Evolutionary conservation across 2,113 vertebrate genomes (phyloP).

Genomic region (Rhinolophus sinicus): DNA sequence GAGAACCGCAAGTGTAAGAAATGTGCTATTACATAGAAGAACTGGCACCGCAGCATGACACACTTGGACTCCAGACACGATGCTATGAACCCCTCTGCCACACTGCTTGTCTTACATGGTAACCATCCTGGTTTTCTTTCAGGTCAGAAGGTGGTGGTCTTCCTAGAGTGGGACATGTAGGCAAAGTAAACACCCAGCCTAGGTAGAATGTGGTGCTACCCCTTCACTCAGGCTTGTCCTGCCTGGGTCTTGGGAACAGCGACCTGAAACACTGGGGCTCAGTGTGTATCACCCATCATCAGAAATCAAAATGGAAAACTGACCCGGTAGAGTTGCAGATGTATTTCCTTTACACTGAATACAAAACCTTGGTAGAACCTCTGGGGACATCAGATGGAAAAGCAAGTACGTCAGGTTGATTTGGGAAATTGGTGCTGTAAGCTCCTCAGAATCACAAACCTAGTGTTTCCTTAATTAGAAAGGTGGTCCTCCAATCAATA

Average conservation of each 20-base stretch:
- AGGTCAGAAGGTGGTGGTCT: background rate
- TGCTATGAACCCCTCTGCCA: background rate
- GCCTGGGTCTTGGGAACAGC: background rate
- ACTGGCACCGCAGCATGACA: too few relatives aligned
- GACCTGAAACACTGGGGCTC: background rate
- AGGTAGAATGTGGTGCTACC: background rate
- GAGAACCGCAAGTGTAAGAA: background rate
- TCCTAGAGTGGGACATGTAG: background rate
- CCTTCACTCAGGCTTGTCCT: background rate
- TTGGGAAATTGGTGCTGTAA: constrained; percentile 72
- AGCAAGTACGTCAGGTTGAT: constrained; percentile 54
- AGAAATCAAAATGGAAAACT: constrained; percentile 47
- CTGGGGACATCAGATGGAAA: constrained; percentile 60
- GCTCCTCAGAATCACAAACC: constrained; percentile 60
- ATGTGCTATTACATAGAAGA: background rate
- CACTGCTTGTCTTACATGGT: background rate
- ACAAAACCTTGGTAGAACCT: constrained; percentile 62
- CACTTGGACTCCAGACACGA: background rate
- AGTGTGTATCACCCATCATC: background rate
- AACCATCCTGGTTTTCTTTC: background rate
- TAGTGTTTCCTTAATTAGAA: constrained; percentile 74
- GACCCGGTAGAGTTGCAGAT: background rate
- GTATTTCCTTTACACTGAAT: constrained; percentile 38
- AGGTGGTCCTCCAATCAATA: constrained; percentile 75
- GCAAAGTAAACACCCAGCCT: background rate